These are phyloP conservation scores for Papilio aristodemus DNA, from an alignment of 1,140 invertebrate genomes.

Conservation along the genomic window DNA sequence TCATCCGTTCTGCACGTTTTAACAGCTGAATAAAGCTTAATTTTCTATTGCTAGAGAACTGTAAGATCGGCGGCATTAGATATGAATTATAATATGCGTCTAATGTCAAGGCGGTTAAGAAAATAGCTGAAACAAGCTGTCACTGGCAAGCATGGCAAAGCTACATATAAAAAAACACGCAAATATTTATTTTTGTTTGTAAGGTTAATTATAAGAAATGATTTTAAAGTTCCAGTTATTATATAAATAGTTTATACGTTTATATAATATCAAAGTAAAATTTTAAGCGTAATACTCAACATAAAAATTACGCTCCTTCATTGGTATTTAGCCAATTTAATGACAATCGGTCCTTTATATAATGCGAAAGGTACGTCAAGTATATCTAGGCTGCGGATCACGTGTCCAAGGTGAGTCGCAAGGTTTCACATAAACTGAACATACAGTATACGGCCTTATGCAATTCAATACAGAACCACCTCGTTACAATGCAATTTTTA, in stretches of 20 bases:
- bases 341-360: conserved; percentile 18
- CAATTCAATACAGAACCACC: conserved; percentile 23
- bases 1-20: conserved; percentile 2
- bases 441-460: conserved; percentile 20
- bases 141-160: no score
- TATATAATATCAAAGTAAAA: no score
- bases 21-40: conserved; percentile 32
- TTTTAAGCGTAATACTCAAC: no score
- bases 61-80: background rate
- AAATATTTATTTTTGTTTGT: no score
- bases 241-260: no score
- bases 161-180: no score
- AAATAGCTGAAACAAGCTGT: background rate
- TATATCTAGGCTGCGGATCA: conserved; percentile 27
- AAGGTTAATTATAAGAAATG: no score
- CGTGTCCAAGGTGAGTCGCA: conserved; percentile 34
- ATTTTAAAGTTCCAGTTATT: no score
- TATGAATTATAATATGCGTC: background rate
- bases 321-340: background rate
- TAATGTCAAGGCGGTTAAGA: background rate
- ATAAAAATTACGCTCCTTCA: no score
- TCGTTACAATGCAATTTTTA: conserved; percentile 21
- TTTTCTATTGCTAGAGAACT: conserved; percentile 6
- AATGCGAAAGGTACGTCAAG: background rate
- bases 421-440: conserved; percentile 37